These are phyloP conservation scores for Metellina segmentata DNA, from an alignment of 2,888 invertebrate species.

Conservation along the genomic window DNA sequence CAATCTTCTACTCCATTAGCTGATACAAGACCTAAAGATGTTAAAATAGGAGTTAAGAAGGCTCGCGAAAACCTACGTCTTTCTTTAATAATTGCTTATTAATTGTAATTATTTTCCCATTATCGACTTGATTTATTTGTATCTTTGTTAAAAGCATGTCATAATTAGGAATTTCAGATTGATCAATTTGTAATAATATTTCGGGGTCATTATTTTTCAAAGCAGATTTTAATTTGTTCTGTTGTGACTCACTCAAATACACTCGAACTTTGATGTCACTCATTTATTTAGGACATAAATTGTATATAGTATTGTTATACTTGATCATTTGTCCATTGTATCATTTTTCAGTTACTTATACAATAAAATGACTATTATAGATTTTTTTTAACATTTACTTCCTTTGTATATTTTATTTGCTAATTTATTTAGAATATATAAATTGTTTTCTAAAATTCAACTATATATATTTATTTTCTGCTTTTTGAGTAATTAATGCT, in stretches of 20 bases:
- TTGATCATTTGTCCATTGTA: no score
- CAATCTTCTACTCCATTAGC: no score
- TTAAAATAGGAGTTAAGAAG: no score
- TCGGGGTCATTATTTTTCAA: background rate
- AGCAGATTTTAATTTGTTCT: background rate
- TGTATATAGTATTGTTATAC: background rate
- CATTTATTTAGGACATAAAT: background rate
- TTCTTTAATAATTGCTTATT: background rate
- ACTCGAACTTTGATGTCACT: background rate
- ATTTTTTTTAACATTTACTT: background rate
- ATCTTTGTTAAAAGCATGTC: background rate
- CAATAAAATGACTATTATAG: no score
- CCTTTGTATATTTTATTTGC: background rate
- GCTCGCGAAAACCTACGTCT: no score
- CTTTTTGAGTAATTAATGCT: background rate
- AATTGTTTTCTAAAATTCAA: background rate
- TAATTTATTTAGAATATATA: background rate
- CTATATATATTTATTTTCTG: background rate
- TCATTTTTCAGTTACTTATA: background rate
- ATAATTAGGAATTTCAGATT: background rate
- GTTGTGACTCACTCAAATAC: background rate
- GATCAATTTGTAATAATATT: background rate
- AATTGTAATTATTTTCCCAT: background rate
- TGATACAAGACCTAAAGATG: no score
- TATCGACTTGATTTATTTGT: slow-evolving; percentile 1